Evolutionary conservation across 2,113 vertebrate genomes (phyloP).

Genomic region (Gavia stellata): DNA sequence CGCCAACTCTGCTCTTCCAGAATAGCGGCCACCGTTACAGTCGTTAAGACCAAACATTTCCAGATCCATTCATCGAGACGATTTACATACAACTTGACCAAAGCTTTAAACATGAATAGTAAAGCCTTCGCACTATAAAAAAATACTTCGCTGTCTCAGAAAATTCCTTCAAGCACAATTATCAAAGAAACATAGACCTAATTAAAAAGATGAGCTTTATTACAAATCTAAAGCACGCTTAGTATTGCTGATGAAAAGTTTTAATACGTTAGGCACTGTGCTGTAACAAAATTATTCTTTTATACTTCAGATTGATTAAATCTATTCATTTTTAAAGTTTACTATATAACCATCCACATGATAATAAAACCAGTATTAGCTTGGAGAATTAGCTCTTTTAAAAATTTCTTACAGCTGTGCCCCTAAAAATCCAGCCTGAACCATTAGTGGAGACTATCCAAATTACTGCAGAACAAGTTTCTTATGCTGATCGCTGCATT

Average conservation of each 20-base stretch:
- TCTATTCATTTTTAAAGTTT: background rate
- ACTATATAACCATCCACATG: background rate
- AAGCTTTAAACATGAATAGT: background rate
- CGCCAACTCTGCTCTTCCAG: background rate
- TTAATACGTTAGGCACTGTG: background rate
- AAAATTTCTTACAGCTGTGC: background rate
- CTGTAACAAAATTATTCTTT: background rate
- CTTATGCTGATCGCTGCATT: background rate
- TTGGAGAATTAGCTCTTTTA: background rate
- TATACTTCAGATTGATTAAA: background rate
- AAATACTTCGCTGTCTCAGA: background rate
- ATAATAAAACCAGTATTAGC: background rate
- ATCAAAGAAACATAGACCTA: background rate
- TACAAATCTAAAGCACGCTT: background rate
- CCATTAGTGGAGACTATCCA: background rate
- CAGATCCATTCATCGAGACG: background rate
- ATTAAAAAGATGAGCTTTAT: background rate
- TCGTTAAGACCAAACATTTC: background rate
- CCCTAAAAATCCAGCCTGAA: background rate
- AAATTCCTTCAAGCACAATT: background rate
- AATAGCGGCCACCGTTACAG: background rate
- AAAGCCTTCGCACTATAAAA: background rate
- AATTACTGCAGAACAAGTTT: background rate
- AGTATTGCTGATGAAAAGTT: background rate
- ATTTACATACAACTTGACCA: background rate